Conservation (phyloP, 2,888 invertebrate genomes). For the Agrilus biguttatus region DNA sequence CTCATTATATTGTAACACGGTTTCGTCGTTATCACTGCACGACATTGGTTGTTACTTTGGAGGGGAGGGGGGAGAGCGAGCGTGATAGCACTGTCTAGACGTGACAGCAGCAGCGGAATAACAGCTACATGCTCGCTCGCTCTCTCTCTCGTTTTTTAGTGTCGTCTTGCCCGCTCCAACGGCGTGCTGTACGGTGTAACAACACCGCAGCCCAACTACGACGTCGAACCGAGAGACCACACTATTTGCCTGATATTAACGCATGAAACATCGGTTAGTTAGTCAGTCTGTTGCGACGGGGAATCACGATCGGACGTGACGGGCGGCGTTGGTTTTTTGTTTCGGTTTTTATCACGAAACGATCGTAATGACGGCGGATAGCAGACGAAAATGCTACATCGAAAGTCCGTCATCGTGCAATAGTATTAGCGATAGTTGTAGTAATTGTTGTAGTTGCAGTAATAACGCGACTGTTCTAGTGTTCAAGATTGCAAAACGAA, state of each 20-base stretch:
- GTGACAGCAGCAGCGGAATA: constrained; percentile 10
- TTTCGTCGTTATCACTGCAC: too few species aligned
- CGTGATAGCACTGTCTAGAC: constrained; percentile 19
- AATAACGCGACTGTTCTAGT: constrained; percentile 2
- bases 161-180: not conserved
- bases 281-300: too few species aligned
- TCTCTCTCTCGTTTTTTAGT: too few species aligned
- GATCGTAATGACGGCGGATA: not conserved
- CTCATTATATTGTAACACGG: too few species aligned
- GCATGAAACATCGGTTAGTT: not conserved
- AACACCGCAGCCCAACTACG: not conserved
- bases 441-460: not conserved
- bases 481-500: constrained; percentile 20
- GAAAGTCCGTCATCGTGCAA: not conserved
- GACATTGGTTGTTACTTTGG: too few species aligned
- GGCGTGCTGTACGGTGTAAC: not conserved
- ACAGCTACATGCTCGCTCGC: too few species aligned
- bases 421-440: not conserved
- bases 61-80: constrained; percentile 13
- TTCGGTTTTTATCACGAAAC: not conserved
- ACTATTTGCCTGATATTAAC: not conserved
- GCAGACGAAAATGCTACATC: not conserved
- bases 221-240: not conserved
- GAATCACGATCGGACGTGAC: not conserved
- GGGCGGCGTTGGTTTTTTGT: not conserved